Evolutionary conservation across 2,113 vertebrate genomes (phyloP), one percentile per base, ranked within the genome.

Genomic region (Nesospiza acunhae): DNA sequence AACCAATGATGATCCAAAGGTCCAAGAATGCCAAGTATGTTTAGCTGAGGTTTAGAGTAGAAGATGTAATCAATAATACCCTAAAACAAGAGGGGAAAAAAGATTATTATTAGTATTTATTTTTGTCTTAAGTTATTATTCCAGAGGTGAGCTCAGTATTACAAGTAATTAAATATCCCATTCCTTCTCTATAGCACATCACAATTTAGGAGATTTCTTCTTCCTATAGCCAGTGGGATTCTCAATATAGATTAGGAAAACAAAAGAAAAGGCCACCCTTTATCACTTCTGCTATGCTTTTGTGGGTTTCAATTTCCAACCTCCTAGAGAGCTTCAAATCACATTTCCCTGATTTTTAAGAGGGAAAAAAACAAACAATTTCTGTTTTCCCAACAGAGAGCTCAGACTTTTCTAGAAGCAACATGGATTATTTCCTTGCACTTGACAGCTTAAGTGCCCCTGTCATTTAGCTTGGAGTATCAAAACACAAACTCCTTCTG

Each of bases 41-140:
- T 99, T 97, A 99, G 98, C 89, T 99, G 98, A 98, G 99, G 99
- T 98, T 99, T 99, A 83, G 99, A 99, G 97, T 99, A 99, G 98
- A 99, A 99, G 98, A 99, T 99, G 98, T 99, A 99, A 98, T 99
- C 99, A 96, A 99, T 99, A 97, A 99, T 98, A 98, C 99, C 99
- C 99, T 99, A 96, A 58, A 98, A 97, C 63, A 89, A 74, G 93
- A 89, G 13, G 35, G 58, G 23, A 84, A 97, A 44, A 90, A 90
- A 87, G n/a, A 27, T 1, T 0, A 20, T 47, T 60, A 73, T 66
- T 81, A 96, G 60, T 15, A 28, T 42, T 24, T 42, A 44, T 68
- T 85, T 59, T 80, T 44, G n/a, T 77, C 13, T 59, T 31, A 66
- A 68, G 70, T 21, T 52, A 78, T 27, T 58, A 35, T 82, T 66